Conservation (phyloP, 2,113 vertebrate species). For the Redunca redunca region DNA sequence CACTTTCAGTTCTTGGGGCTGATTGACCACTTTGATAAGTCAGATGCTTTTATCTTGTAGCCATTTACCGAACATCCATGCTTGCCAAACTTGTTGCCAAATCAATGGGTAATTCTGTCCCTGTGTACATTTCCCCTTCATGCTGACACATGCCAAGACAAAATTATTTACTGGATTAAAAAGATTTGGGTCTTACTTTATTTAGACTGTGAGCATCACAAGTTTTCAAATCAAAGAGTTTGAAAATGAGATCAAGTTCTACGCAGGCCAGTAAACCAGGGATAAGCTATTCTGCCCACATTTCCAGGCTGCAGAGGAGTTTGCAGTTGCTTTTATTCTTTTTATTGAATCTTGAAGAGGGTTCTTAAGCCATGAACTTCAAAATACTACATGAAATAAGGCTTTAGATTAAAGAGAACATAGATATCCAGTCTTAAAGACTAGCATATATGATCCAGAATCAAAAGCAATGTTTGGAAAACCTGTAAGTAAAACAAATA, state of each 20-base stretch:
- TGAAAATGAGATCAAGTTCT: not conserved
- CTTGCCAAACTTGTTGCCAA: conserved; percentile 53
- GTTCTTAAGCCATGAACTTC: not conserved
- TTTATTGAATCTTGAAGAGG: not conserved
- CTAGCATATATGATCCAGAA: not conserved
- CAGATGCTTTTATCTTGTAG: conserved; percentile 38
- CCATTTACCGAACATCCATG: conserved; percentile 27
- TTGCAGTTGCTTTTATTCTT: not conserved
- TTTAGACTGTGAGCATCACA: conserved; percentile 38
- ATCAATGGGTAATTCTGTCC: conserved; percentile 52
- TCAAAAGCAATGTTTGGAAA: not conserved
- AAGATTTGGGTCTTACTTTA: conserved; percentile 49
- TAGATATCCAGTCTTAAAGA: not conserved
- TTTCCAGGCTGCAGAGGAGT: not conserved
- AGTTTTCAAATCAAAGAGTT: conserved; percentile 21
- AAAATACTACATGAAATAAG: not conserved
- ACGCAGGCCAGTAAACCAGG: not conserved
- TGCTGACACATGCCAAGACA: conserved; percentile 1
- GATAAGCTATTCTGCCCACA: not conserved
- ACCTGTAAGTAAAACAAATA: not conserved
- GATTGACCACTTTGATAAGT: conserved; percentile 33
- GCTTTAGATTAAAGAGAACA: not conserved
- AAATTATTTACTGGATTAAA: conserved; percentile 56
- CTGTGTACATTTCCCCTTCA: not conserved
- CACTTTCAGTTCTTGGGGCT: conserved; percentile 31